These are phyloP conservation scores for Hylaeus volcanicus DNA, from an alignment of 1,140 invertebrate genomes.

Conservation along the genomic window DNA sequence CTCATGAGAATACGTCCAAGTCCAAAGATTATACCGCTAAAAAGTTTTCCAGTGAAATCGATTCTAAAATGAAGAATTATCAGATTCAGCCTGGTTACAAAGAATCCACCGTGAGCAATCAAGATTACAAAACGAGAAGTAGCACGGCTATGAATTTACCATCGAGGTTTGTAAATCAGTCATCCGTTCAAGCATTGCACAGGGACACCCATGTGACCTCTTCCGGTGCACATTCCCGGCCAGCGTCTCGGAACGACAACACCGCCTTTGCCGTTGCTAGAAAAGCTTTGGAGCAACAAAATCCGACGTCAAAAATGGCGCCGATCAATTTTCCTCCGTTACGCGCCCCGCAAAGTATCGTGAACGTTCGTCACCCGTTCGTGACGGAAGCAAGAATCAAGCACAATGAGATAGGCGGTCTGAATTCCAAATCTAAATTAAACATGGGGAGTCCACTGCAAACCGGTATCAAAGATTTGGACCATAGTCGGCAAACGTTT, in stretches of 20 bases:
- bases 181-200: slow-evolving; percentile 37
- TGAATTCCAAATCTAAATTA: slow-evolving; percentile 57
- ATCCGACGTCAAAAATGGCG: slow-evolving; percentile 57
- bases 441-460: slow-evolving; percentile 45
- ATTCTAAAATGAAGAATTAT: slow-evolving; percentile 62
- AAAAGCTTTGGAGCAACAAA: slow-evolving; percentile 67
- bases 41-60: slow-evolving; percentile 55
- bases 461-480: slow-evolving; percentile 57
- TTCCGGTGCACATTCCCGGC: slow-evolving; percentile 30
- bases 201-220: slow-evolving; percentile 48
- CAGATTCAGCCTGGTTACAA: slow-evolving; percentile 53
- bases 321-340: slow-evolving; percentile 71
- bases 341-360: slow-evolving; percentile 71
- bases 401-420: slow-evolving; percentile 49
- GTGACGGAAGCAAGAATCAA: slow-evolving; percentile 68
- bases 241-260: slow-evolving; percentile 51
- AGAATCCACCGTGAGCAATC: slow-evolving; percentile 51
- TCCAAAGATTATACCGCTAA: slow-evolving; percentile 61
- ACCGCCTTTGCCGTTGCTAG: slow-evolving; percentile 44
- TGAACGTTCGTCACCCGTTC: slow-evolving; percentile 70
- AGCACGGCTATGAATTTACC: slow-evolving; percentile 43
- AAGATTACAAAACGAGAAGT: slow-evolving; percentile 62
- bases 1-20: slow-evolving; percentile 53
- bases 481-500: slow-evolving; percentile 57
- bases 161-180: slow-evolving; percentile 47